phyloP scores from a whole-genome alignment of 2,888 invertebrate genomes.

The Papilio gigon region DNA sequence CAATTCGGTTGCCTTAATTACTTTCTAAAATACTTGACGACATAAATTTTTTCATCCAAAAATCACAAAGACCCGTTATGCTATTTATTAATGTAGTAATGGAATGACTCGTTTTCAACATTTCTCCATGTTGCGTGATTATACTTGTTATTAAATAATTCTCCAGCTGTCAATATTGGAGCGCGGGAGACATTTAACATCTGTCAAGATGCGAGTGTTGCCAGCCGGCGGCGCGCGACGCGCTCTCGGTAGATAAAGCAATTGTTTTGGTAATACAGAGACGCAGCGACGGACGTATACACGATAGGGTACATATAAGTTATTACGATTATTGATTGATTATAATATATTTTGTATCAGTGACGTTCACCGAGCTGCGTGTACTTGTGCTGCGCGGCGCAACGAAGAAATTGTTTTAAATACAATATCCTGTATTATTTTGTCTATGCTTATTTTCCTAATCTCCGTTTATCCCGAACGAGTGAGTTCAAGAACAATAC shows the following conservation, averaged over 20 bases:
- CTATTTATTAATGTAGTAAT: no score
- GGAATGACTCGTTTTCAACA: no score
- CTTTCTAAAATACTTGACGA: neutral
- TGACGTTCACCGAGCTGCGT: constrained; percentile 68
- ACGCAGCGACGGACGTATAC: constrained; percentile 54
- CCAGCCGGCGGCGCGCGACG: constrained; percentile 52
- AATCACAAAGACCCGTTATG: no score
- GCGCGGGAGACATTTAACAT: neutral
- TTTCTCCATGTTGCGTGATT: no score
- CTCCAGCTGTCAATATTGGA: constrained; percentile 15
- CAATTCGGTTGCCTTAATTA: neutral
- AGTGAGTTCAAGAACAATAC: no score
- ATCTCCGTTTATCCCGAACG: neutral
- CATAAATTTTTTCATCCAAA: neutral
- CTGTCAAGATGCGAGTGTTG: constrained; percentile 5
- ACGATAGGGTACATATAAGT: constrained; percentile 59
- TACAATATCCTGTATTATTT: constrained; percentile 73
- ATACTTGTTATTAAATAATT: constrained; percentile 6
- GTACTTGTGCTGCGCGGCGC: constrained; percentile 70
- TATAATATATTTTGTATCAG: constrained; percentile 78
- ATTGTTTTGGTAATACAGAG: constrained; percentile 53
- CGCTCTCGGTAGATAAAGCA: constrained; percentile 51
- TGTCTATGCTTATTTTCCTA: constrained; percentile 40
- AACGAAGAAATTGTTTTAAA: constrained; percentile 75
- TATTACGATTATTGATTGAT: constrained; percentile 58